Conservation (phyloP, 2,113 vertebrate genomes). For the Pycnonotus jocosus region DNA sequence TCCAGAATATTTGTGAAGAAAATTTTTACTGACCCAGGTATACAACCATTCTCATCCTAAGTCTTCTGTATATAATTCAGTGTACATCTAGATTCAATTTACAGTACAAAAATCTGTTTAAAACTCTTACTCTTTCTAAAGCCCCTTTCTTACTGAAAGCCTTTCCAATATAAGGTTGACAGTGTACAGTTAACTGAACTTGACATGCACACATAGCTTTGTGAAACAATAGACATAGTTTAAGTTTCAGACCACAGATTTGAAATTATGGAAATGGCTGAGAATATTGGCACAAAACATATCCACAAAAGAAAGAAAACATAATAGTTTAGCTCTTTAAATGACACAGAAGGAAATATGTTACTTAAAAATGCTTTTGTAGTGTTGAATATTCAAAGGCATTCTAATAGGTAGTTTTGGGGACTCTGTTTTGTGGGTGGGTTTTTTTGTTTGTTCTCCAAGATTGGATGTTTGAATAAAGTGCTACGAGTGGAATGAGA, state of each 20-base stretch:
- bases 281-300: neutral
- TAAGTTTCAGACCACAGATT: slow-evolving; percentile 28
- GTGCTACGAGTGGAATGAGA: neutral
- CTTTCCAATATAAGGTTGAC: neutral
- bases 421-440: neutral
- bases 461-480: neutral
- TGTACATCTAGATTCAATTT: neutral
- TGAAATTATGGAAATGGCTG: neutral
- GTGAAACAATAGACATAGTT: slow-evolving; percentile 28
- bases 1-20: neutral
- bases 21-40: neutral
- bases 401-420: neutral
- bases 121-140: neutral
- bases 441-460: neutral
- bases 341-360: neutral
- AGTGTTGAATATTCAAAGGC: neutral
- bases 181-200: neutral
- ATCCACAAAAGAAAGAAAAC: neutral
- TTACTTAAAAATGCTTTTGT: slow-evolving; percentile 8
- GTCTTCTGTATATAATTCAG: neutral
- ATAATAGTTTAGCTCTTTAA: neutral
- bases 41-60: neutral
- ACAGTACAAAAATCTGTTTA: neutral
- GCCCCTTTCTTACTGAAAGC: neutral
- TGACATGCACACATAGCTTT: neutral